Base-by-base conservation (phyloP, 2,797 vertebrate genomes). In the Phataginus tetradactyla region DNA sequence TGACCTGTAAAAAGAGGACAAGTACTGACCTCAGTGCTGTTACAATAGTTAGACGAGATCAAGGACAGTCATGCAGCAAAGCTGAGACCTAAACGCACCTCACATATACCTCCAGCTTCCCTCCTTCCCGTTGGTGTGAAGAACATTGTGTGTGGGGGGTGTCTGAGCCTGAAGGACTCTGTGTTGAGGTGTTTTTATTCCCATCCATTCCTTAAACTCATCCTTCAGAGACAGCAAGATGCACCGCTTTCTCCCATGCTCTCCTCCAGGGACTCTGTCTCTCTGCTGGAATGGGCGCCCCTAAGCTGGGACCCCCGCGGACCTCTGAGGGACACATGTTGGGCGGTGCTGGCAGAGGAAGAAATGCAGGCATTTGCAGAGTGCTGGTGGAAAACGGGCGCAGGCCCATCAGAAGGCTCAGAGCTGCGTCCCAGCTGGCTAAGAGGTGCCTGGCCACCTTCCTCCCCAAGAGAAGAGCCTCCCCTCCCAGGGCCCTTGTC, bases 341-440 rank as follows among this genome's bases (percentile, higher is more conserved):
- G 69, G 85, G 83, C 77, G 49, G 68, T 37, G 7, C 3, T 42
- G 49, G 49, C 21, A 12, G 72, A 81, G 69, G 53, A 86, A 74
- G 77, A n/a, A 59, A 51, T 61, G 61, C 71, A 84, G 83, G 63
- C 69, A 32, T 83, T 92, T 53, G 66, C 92, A 72, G 66, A 90
- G 68, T 53, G 68, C 83, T 95, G 59, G 42, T 39, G 71, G 91
- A 37, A 95, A 93, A 64, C 4, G 20, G 57, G 21, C 37, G 75
- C 53, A 51, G 85, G 81, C 10, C 49, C 63, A 11, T 34, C 64
- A 55, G 1, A 39, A 72, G 42, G 17, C n/a, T 71, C 51, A 39
- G 71, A 53, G 7, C 6, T n/a, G 53, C 51, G 12, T 64, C 71
- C 63, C 39, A 21, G 90, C 53, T 55, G 63, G 63, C 32, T 57